phyloP scores from a whole-genome alignment of 2,888 invertebrate genomes.

The Trimorus sp. region DNA sequence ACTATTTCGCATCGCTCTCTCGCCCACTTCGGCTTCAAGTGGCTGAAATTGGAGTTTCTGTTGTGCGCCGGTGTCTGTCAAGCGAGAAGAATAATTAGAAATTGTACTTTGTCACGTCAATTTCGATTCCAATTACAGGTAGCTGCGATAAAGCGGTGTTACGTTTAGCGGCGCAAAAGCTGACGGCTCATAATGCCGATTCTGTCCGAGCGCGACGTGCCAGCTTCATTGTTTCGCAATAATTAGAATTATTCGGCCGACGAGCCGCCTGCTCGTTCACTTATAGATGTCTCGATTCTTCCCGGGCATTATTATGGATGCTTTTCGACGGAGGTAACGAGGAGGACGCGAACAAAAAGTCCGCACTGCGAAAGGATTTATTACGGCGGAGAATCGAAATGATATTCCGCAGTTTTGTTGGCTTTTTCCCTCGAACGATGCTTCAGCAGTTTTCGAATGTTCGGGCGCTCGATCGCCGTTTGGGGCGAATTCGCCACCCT shows the following conservation, averaged over 20 bases:
- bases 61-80: conserved; percentile 70
- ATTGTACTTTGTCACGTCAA: conserved; percentile 68
- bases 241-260: conserved; percentile 51
- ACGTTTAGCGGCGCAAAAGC: conserved; percentile 46
- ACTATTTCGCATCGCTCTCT: conserved; percentile 57
- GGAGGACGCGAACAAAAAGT: conserved; percentile 10
- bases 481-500: background rate
- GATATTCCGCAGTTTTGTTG: too few species aligned
- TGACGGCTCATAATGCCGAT: conserved; percentile 35
- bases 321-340: conserved; percentile 12
- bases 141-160: conserved; percentile 49
- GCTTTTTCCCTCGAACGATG: too few species aligned
- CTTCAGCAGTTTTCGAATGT: too few species aligned
- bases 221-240: conserved; percentile 49
- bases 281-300: conserved; percentile 42
- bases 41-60: conserved; percentile 68
- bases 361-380: conserved; percentile 1
- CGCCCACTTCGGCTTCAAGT: conserved; percentile 66
- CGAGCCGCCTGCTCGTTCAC: conserved; percentile 23
- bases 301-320: conserved; percentile 18
- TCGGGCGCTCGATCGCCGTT: background rate
- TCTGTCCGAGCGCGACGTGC: conserved; percentile 35
- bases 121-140: conserved; percentile 69
- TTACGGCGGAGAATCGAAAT: background rate
- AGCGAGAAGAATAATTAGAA: conserved; percentile 71